These are phyloP conservation scores for Lytechinus variegatus DNA, from an alignment of 35 echinoderm and acorn worm genomes.

Conservation along the genomic window DNA sequence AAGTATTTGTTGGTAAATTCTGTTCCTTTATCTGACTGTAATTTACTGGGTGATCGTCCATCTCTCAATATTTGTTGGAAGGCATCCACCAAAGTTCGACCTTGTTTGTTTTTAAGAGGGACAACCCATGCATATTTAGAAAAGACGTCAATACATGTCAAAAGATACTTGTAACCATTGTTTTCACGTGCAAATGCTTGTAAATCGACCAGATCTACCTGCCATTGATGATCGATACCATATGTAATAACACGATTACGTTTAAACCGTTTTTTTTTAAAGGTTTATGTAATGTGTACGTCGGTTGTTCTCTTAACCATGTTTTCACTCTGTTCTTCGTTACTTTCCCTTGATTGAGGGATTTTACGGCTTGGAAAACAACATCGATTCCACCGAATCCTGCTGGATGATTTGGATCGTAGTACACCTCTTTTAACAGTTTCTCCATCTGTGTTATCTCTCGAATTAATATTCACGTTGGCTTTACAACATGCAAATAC, in stretches of 20 bases:
- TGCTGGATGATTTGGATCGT: slow-evolving; percentile 56
- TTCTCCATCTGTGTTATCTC: slow-evolving; percentile 38
- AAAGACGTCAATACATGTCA: slow-evolving; percentile 59
- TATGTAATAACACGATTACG: slow-evolving; percentile 22
- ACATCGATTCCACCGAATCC: slow-evolving; percentile 67
- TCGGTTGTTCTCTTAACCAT: slow-evolving; percentile 52
- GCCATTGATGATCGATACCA: slow-evolving; percentile 57
- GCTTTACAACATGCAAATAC: slow-evolving; percentile 47
- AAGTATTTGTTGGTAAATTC: slow-evolving; percentile 65
- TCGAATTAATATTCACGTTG: slow-evolving; percentile 34
- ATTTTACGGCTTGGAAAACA: too few species aligned
- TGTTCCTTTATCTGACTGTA: slow-evolving; percentile 60
- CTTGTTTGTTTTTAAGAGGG: slow-evolving; percentile 59
- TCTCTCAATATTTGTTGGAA: neutral
- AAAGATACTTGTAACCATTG: slow-evolving; percentile 27
- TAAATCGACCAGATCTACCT: slow-evolving; percentile 59
- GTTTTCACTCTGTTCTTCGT: neutral
- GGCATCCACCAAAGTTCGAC: neutral
- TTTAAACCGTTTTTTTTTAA: slow-evolving; percentile 36
- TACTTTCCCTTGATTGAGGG: neutral
- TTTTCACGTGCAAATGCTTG: slow-evolving; percentile 3
- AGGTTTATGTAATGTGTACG: slow-evolving; percentile 63
- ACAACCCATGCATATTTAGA: slow-evolving; percentile 67
- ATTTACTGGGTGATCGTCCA: neutral
- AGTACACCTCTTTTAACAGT: slow-evolving; percentile 49